Evolutionary conservation across 2,113 vertebrate species (phyloP), one percentile per base, ranked within the genome.

Genomic region (Corydoras maculifer): DNA sequence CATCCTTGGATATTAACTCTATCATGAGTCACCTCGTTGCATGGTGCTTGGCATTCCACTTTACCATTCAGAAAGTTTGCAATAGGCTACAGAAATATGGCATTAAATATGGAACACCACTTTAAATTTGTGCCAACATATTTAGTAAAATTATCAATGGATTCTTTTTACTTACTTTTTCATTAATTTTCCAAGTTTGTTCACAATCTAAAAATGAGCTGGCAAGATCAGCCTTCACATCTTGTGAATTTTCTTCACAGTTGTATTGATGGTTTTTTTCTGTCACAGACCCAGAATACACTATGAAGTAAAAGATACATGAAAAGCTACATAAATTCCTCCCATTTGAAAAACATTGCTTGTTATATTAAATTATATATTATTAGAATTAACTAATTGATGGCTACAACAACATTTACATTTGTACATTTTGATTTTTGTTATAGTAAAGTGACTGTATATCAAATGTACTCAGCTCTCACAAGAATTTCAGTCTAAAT

Each of bases 21-120:
- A 2, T 15, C 73, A 15, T 0, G 0, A 2, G 5, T 49, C 0
- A 25, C 59, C 6, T 2, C 9, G 3, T n/a, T 29, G 68, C 86
- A 88, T 0, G 86, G 84, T 14, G 1, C 0, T 0, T 1, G 1
- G 55, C 81, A 84, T 1, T 5, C 0, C 0, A 0, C 3, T 0
- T 0, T 0, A 0, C 0, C 0, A 2, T 0, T 3, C 0, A 3
- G 0, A 9, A 18, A 58, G 0, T 0, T 0, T 2, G 79, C 86
- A 12, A 86, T 60, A 1, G 9, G 0, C 85, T 86, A 57, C 31
- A 53, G 6, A 75, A 69, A 72, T 15, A 32, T 4, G 14, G 58
- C 14, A 53, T 4, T 25, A 13, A 2, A 30, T 55, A n/a, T 59
- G 30, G 32, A 48, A 55, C 32, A 9, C 12, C 4, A n/a, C 4